Base-by-base conservation (phyloP, 2,797 vertebrate genomes). In the Argyrosomus regius region DNA sequence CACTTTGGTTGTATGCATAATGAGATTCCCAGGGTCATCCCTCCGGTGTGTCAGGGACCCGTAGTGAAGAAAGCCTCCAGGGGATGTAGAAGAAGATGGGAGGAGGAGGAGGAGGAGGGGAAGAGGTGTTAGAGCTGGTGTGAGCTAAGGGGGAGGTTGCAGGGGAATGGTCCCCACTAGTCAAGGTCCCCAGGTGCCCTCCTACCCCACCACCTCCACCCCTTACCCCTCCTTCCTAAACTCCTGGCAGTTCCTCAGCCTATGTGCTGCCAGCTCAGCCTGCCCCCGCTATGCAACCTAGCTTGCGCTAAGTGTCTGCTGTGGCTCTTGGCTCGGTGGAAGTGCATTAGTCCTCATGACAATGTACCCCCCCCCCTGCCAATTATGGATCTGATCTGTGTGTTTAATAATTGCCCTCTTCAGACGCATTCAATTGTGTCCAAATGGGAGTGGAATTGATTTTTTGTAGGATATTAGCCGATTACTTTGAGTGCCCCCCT, bases 371-470 rank as follows among this genome's bases (percentile, higher is more conserved):
- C 60, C 50, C 79, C 67, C 82, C 82, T 75, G 70, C 94, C 95
- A 95, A 95, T 96, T 95, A 96, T 94, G 93, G 92, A 94, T 94
- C 93, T 94, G 94, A 94, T 95, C 93, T 94, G 93, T 95, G 93
- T 95, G 93, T 94, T 94, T 96, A 95, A 94, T 96, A 95, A 96
- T 95, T 94, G 94, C 90, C 93, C 94, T 95, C 94, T 96, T 95
- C 91, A 93, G 89, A 94, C 87, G 93, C 94, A 95, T 96, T 95
- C 94, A 94, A 94, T 93, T 94, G 93, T 93, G 91, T 93, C 93
- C 91, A 92, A 93, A 92, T 92, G 93, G 94, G 93, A 94, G 91
- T 92, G 91, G 92, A 95, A 96, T 96, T 95, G 95, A 95, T 95
- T 95, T 96, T 94, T 94, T 92, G 88, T 89, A 91, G 93, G 93